Conservation (phyloP, 2,113 vertebrate species). For the Cyphomyrus discorhynchus region DNA sequence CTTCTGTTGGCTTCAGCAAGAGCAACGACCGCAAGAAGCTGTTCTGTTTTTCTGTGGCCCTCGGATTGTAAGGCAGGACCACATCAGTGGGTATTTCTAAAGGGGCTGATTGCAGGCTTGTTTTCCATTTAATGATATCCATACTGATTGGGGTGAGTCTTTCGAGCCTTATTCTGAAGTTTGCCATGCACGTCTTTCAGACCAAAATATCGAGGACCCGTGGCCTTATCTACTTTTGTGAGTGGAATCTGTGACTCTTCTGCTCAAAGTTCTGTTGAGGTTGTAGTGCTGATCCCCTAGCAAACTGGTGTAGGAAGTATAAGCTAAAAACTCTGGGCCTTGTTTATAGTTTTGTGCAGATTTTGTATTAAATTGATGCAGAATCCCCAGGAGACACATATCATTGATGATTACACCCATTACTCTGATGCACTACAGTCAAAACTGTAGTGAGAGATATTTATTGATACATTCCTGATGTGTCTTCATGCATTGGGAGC, state of each 20-base stretch:
- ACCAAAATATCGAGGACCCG: slow-evolving; percentile 36
- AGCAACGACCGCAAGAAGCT: slow-evolving; percentile 19
- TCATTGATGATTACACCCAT: background rate
- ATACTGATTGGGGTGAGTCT: background rate
- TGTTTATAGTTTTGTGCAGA: background rate
- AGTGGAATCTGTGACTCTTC: slow-evolving; percentile 19
- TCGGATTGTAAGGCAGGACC: background rate
- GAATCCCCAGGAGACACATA: background rate
- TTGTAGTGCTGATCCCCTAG: background rate
- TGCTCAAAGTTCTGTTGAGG: background rate
- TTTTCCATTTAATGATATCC: background rate
- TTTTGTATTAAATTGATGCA: background rate
- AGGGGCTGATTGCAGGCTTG: background rate
- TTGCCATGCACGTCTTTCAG: slow-evolving; percentile 15
- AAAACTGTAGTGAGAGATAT: background rate
- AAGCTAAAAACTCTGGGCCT: slow-evolving; percentile 6
- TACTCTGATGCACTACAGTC: background rate
- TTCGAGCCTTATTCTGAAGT: slow-evolving; percentile 38
- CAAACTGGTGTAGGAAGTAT: background rate
- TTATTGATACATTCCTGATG: background rate
- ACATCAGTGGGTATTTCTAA: background rate
- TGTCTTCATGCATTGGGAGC: background rate
- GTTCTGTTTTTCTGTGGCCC: slow-evolving; percentile 19
- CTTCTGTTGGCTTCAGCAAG: slow-evolving; percentile 53
- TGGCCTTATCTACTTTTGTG: slow-evolving; percentile 7